phyloP scores from a whole-genome alignment of 2,797 vertebrate species.

The Helarctos malayanus region DNA sequence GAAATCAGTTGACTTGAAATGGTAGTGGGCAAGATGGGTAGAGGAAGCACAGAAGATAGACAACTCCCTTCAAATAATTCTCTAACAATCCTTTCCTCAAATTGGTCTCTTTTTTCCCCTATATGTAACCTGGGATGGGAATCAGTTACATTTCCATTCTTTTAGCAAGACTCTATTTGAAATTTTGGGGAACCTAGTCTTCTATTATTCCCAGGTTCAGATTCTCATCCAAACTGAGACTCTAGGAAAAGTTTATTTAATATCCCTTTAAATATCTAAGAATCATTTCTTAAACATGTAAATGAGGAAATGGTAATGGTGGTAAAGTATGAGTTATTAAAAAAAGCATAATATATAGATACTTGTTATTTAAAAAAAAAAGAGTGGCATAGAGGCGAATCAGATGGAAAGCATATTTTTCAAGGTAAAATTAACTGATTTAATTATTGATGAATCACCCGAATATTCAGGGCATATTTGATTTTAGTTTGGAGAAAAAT shows the following conservation, averaged over 20 bases:
- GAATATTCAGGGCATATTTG: not conserved
- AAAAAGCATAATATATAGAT: not conserved
- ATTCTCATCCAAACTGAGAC: not conserved
- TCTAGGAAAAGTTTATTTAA: not conserved
- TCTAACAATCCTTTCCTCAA: not conserved
- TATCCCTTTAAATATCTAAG: not conserved
- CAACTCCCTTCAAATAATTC: not conserved
- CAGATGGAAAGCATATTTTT: not conserved
- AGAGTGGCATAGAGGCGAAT: not conserved
- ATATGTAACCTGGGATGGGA: not conserved
- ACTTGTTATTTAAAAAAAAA: not conserved
- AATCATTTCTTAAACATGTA: not conserved
- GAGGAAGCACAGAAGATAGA: not conserved
- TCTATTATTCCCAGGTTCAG: not conserved
- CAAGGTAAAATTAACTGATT: slow-evolving; percentile 17
- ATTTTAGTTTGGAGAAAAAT: slow-evolving; percentile 31
- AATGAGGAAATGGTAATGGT: not conserved
- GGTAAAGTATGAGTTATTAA: not conserved
- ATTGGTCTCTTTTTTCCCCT: not conserved
- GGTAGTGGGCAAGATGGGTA: not conserved
- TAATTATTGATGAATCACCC: not conserved
- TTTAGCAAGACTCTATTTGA: not conserved
- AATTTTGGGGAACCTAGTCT: not conserved
- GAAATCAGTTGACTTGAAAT: not conserved
- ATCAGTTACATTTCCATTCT: not conserved